These are phyloP conservation scores for Actenoides hombroni DNA, from an alignment of 2,113 vertebrate genomes.

Conservation along the genomic window DNA sequence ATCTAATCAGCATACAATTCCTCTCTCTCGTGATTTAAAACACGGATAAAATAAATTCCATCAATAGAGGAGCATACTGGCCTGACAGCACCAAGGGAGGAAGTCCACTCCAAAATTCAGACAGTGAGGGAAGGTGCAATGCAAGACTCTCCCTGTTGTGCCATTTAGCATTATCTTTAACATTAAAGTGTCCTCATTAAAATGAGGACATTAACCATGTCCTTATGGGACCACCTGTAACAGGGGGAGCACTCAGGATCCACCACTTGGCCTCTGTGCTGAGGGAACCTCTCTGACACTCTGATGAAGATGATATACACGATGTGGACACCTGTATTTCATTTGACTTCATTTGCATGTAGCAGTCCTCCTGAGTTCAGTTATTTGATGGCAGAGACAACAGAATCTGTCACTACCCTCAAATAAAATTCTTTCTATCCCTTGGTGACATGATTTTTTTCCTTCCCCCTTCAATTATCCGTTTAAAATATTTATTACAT, in stretches of 20 bases:
- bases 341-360: conserved; percentile 27
- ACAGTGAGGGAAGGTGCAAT: background rate
- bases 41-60: background rate
- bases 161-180: background rate
- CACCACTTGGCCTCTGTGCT: background rate
- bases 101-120: background rate
- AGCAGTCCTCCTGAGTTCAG: background rate
- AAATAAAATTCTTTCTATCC: conserved; percentile 20
- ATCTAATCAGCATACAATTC: background rate
- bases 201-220: background rate
- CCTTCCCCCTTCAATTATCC: background rate
- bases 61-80: background rate
- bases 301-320: background rate
- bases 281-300: background rate
- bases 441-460: background rate
- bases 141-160: background rate
- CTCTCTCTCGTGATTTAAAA: background rate
- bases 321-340: background rate
- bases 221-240: accelerated
- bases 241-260: background rate
- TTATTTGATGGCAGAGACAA: conserved; percentile 2
- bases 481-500: conserved; percentile 43
- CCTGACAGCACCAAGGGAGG: background rate
- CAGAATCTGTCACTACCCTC: conserved; percentile 21
- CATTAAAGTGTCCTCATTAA: too few relatives aligned